Percentiles rank a stretch among this genome's conserved stretches.
phyloP scores from a whole-genome alignment of 2,888 invertebrate genomes.

The Macroteleia sp. region DNA sequence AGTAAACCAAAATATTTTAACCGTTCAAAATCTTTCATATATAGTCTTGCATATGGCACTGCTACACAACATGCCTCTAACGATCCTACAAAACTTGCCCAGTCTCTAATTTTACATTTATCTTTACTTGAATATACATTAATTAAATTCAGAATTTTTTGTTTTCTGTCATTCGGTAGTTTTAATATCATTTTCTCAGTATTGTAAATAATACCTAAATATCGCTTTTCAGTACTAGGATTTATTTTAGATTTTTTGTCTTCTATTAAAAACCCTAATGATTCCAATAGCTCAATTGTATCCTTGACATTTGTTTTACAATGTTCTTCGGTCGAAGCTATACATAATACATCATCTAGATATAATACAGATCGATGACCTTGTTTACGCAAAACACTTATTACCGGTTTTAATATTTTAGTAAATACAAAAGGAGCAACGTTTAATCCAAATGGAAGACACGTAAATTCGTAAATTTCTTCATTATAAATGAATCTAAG shows the following conservation, averaged over 20 bases:
- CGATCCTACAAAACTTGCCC: constrained; percentile 22
- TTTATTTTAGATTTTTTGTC: neutral
- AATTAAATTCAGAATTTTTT: neutral
- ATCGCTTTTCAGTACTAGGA: neutral
- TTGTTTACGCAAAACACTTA: neutral
- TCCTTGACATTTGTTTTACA: neutral
- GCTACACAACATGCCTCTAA: constrained; percentile 30
- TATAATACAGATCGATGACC: constrained; percentile 1
- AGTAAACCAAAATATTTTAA: constrained; percentile 20
- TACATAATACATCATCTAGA: constrained; percentile 9
- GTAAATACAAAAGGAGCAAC: constrained; percentile 12
- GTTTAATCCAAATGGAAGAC: constrained; percentile 8
- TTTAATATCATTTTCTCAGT: constrained; percentile 10
- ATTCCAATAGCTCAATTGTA: neutral
- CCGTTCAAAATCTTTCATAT: constrained; percentile 25
- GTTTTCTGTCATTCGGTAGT: neutral
- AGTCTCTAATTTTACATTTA: constrained; percentile 4
- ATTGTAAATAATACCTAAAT: constrained; percentile 20
- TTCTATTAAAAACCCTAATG: constrained; percentile 5
- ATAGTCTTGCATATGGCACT: constrained; percentile 4
- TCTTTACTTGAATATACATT: constrained; percentile 10
- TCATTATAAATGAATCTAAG: constrained; percentile 7
- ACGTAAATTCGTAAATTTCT: constrained; percentile 3
- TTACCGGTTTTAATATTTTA: constrained; percentile 1
- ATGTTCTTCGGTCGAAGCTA: neutral